Evolutionary conservation across 2,888 invertebrate genomes (phyloP), one percentile per base, ranked within the genome.

Genomic region (Caenorhabditis sp.): DNA sequence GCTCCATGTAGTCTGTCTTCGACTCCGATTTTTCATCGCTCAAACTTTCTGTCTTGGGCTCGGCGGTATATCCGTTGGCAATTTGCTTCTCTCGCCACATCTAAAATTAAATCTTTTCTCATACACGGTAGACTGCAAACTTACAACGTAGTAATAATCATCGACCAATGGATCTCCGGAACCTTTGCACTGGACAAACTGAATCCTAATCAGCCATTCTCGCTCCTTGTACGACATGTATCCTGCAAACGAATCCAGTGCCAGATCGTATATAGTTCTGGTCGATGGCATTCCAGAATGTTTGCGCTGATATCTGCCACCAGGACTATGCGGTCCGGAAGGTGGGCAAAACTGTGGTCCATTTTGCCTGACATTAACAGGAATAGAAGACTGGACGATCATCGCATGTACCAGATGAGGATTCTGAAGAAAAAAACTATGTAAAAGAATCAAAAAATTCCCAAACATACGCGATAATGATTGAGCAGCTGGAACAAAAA

Each of bases 131-230:
- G n/a, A 37, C n/a, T 20, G 53, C 6, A 40, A 40, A 13, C 53
- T 53, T 58, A 90, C 89, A 65, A 96, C 96, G 91, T 96, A 98
- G 92, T 99, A 99, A 92, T 96, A 99, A 92, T 99, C 99, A 92
- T 98, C 97, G 88, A 97, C 95, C 92, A 96, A 97, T 0, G 98
- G 98, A 65, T 97, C 96, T 65, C 96, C 97, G 0, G 96, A 96
- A 91, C 97, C 96, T 0, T 98, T 94, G 53, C 89, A 88, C 91
- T 98, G 98, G 80, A 97, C 92, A 92, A 97, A 93, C 92, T 98
- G 98, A 87, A 99, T 98, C 92, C 96, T 97, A 84, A 97, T 95
- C 13, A 99, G 93, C 97, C 98, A 98, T 88, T 97, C 97, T 89
- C 97, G 97, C 92, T 99, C 98, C 32, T 96, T 94, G 84, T 94